Evolutionary conservation across 1,140 invertebrate genomes (phyloP).

Genomic region (Paralvinella palmiformis): DNA sequence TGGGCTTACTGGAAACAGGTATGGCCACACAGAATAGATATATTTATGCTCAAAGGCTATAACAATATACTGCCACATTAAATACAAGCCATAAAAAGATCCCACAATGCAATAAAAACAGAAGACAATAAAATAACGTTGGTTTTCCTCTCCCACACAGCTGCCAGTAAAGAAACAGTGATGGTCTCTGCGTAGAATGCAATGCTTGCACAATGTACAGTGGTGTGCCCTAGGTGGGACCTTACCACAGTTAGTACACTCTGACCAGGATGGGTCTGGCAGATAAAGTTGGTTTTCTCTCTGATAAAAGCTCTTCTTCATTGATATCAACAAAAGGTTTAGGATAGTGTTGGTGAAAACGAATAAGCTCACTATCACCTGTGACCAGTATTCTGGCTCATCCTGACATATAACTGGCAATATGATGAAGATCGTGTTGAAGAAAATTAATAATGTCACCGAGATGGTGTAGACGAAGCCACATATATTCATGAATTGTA

Average conservation of each 20-base stretch:
- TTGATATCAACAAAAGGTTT: no score
- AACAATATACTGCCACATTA: slow-evolving; percentile 28
- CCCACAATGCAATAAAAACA: slow-evolving; percentile 27
- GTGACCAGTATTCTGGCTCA: no score
- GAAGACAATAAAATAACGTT: slow-evolving; percentile 32
- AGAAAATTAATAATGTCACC: no score
- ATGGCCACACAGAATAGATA: slow-evolving; percentile 17
- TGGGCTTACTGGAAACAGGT: slow-evolving; percentile 25
- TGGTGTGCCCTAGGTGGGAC: slow-evolving; percentile 41
- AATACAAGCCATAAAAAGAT: slow-evolving; percentile 23
- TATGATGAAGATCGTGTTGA: no score
- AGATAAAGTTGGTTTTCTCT: no score
- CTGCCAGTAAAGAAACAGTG: slow-evolving; percentile 42
- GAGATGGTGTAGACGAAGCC: no score
- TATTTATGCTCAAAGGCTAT: slow-evolving; percentile 22
- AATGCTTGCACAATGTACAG: slow-evolving; percentile 35
- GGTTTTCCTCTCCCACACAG: slow-evolving; percentile 37
- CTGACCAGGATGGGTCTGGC: slow-evolving; percentile 26
- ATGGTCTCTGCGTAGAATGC: slow-evolving; percentile 41
- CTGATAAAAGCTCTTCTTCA: no score
- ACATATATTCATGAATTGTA: no score
- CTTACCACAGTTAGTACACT: slow-evolving; percentile 32
- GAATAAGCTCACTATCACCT: no score
- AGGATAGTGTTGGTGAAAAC: no score
- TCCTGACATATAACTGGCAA: no score